Conservation (phyloP, 1,140 invertebrate genomes). For the Grapholita molesta region DNA sequence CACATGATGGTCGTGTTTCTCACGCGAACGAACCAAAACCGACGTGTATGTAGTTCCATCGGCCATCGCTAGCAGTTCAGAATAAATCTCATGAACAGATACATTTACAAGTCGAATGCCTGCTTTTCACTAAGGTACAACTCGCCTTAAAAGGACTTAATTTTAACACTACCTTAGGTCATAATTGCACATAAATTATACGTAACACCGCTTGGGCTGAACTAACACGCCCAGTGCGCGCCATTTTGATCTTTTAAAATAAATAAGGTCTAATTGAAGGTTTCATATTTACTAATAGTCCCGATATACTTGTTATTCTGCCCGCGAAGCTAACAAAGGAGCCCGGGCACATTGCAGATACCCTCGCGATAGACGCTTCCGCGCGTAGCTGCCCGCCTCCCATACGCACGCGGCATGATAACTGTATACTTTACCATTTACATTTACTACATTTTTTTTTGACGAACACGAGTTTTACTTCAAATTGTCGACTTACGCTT, state of each 20-base stretch:
- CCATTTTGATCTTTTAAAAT: conserved; percentile 27
- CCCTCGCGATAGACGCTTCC: conserved; percentile 24
- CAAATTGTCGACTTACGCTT: conserved; percentile 38
- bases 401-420: conserved; percentile 61
- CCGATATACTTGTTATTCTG: conserved; percentile 66
- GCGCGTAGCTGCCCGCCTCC: conserved; percentile 28
- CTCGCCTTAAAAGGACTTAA: conserved; percentile 31
- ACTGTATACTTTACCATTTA: conserved; percentile 40
- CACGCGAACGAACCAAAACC: conserved; percentile 39
- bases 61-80: conserved; percentile 26
- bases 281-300: conserved; percentile 66
- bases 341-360: conserved; percentile 48
- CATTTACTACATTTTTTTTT: conserved; percentile 60
- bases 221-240: neutral
- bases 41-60: conserved; percentile 20
- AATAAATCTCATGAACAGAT: conserved; percentile 31
- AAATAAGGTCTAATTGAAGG: conserved; percentile 48
- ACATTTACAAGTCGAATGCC: conserved; percentile 20
- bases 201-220: conserved; percentile 15
- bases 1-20: conserved; percentile 39
- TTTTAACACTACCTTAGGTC: conserved; percentile 25
- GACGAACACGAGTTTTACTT: conserved; percentile 50
- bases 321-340: conserved; percentile 66
- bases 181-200: conserved; percentile 35
- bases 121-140: conserved; percentile 25